Evolutionary conservation across 1,140 invertebrate species (phyloP), one percentile per base, ranked within the genome.

Genomic region (Lordiphosa collinella): DNA sequence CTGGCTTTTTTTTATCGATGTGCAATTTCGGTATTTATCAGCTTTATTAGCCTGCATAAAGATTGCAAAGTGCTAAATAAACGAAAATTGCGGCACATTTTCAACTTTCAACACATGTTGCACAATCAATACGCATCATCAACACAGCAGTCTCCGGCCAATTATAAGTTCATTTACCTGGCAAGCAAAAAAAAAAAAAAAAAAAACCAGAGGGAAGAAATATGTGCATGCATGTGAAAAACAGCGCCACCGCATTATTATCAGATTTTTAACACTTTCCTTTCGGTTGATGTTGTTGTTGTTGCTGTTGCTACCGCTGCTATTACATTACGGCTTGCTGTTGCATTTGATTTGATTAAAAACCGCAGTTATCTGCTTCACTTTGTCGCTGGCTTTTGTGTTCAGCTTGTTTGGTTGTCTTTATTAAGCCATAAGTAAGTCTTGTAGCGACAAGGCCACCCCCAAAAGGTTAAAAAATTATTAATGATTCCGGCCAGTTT

Each of bases 111-210:
- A 54, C 44, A 16, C 13, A 4, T 43, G 59, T 66, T 64, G 61
- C 57, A 44, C 61, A 59, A 47, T 75, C 64, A 59, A 48, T 56
- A 68, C 64, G 63, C 64, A 68, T 68, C 64, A 52, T 52, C 43
- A 43, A 52, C 37, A 63, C 59, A 52, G 10, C 40, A 36, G 51
- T 78, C 70, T 80, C 60, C 80, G 69, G 75, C 69, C 75, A 80
- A 79, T 80, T 79, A 80, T 80, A 80, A 80, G 78, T 84, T 84
- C 78, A 84, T 84, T 84, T 84, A 84, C 78, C 78, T 69, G 79
- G 37, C 57, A 78, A 43, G 57, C 64, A 65, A 58, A 44, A 65
- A 52, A 48, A 52, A 68, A 43, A 40, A 52, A 34, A 32, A 47
- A 48, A 52, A 62, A 40, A 62, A 57, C 29, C 29, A 66, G 52